Evolutionary conservation across 2,888 invertebrate species (phyloP), one percentile per base, ranked within the genome.

Genomic region (Cotesia congregata): DNA sequence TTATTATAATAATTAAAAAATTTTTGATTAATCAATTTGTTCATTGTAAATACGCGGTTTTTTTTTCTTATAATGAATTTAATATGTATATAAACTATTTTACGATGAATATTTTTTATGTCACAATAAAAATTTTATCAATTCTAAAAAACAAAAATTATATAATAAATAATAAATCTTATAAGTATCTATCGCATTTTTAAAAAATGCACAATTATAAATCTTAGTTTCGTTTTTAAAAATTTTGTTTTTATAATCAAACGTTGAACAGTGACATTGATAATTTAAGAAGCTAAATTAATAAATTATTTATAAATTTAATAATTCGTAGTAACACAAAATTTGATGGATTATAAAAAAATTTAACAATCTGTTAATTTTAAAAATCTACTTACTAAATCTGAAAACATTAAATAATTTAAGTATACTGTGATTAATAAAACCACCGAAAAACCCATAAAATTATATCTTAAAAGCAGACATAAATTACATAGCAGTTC

Each of bases 401-500:
- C 59, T 7, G 30, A 50, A 60, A 30, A 72, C 39, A 62, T 4
- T 17, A 62, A 62, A n/a, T 17, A 20, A 17, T 62, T 5, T 6
- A 62, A 12, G 15, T 62, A 62, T 62, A 72, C 38, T 39, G 20
- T 20, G 62, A 40, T 17, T 62, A 17, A 15, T 9, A 20, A 68
- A 70, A 60, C 59, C 40, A 76, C 80, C 61, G 71, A 62, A 61
- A 38, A 30, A 60, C 30, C n/a, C 38, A 39, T 39, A 20, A 62
- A 72, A 61, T 5, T 40, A 9, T 30, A 62, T 30, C 64, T 41
- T 50, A 15, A 62, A 6, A 69, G 50, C 50, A 30, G 59, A 61
- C 69, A 67, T 72, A 69, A 76, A 77, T 78, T 70, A 72, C 61
- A 64, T 80, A 74, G 79, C 80, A 80, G 73, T 82, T 84, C 84